Evolutionary conservation across 23 tunicate genomes (phyloP), one percentile per base, ranked within the genome.

Genomic region (Corella eumyota): DNA sequence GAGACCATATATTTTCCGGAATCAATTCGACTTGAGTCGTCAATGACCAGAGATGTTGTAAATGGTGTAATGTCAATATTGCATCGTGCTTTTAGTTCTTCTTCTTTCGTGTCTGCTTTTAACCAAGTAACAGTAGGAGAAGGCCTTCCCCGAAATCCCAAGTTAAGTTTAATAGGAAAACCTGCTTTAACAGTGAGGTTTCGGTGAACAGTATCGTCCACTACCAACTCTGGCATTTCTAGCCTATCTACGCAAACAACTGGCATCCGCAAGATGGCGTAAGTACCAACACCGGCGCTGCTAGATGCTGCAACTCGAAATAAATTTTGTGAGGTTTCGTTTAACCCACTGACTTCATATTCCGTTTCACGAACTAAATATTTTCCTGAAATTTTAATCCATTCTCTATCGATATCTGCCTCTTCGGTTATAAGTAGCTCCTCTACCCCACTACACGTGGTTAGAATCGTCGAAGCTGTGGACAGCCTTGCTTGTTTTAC

Each of bases 251-350:
- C 72, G 60, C 91, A 81, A 0, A 31, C 25, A 11, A 65, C 80
- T 32, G 91, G 77, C 32, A 50, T 72, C 62, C 74, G 63, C 65
- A 86, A 54, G 34, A 60, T 72, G 0, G 68, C 75, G 71, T 68
- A 69, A 1, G 62, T 6, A 15, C 99, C 99, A 15, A 66, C 61
- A 0, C 99, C 99, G 38, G 69, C 73, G n/a, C 58, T 50, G 67
- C 71, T 92, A 57, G 64, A 81, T 25, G 88, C 99, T 1, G 99
- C 99, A 3, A 83, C 93, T 11, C 90, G 86, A 67, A 92, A 83
- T 6, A 70, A 34, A 45, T 78, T 71, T n/a, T 68, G 54, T 6
- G 53, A 25, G 33, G 65, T 81, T 3, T 76, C 80, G 19, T 65
- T 62, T n/a, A 92, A 37, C 6, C 85, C 99, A 29, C 73, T 65